Percentiles rank a stretch among this genome's conserved stretches.
Evolutionary conservation across 1,140 invertebrate species (phyloP).

Genomic region (Drosophila oshimai): DNA sequence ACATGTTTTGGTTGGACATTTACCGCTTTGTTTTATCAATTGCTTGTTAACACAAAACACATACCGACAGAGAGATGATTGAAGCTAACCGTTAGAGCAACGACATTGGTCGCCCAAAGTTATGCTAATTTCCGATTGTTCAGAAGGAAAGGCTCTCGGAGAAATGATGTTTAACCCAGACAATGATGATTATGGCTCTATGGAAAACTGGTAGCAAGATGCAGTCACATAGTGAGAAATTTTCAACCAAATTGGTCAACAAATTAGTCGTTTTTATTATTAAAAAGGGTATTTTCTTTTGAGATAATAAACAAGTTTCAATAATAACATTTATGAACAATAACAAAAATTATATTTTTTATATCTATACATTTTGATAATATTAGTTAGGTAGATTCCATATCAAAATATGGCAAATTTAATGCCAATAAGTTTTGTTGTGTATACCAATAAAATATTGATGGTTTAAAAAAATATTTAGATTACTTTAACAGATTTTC

Average conservation of each 20-base stretch:
- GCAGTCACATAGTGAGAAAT: background rate
- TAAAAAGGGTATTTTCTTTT: too few relatives aligned
- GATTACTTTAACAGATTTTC: background rate
- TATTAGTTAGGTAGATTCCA: too few relatives aligned
- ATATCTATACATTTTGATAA: too few relatives aligned
- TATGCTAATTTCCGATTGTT: constrained; percentile 51
- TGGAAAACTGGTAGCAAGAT: constrained; percentile 47
- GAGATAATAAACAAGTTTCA: too few relatives aligned
- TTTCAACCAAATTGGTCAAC: background rate
- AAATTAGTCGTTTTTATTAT: background rate
- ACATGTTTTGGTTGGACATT: constrained; percentile 27
- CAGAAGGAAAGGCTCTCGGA: constrained; percentile 8
- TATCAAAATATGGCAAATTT: too few relatives aligned
- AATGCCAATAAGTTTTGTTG: too few relatives aligned
- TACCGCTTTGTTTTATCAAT: constrained; percentile 59
- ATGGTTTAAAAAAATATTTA: too few relatives aligned
- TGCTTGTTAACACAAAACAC: constrained; percentile 51
- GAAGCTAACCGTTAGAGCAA: constrained; percentile 46
- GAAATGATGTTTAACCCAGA: constrained; percentile 30
- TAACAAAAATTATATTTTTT: too few relatives aligned
- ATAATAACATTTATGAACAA: too few relatives aligned
- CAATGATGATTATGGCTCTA: constrained; percentile 36
- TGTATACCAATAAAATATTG: too few relatives aligned
- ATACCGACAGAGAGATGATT: constrained; percentile 26
- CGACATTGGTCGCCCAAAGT: constrained; percentile 51